Evolutionary conservation across 37 sponge, comb jelly and placozoan genomes (phyloP), one percentile per base, ranked within the genome.

Genomic region (Cliona cf. orientalis): DNA sequence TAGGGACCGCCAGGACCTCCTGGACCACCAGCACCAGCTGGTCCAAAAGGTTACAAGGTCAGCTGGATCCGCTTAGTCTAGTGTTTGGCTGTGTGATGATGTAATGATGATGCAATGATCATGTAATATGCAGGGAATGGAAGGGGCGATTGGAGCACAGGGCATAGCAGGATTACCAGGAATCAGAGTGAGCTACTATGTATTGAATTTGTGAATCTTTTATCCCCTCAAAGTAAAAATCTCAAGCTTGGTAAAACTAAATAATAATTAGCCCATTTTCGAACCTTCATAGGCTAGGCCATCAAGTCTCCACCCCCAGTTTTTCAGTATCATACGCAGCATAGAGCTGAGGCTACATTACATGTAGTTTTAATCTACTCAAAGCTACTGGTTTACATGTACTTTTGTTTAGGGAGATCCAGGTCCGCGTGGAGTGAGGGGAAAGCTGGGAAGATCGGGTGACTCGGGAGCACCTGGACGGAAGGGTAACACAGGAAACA

Each of bases 41-140:
- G 90, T 56, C 31, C 25, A 46, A 83, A 79, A 40, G 90, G 90
- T 63, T 61, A 60, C 43, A 65, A 63, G 42, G 90, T 89, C 42
- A 35, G 75, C 32, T 14, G 14, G 9, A 14, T 49, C 53, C 9
- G 14, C 53, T 19, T 14, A 19, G 53, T 49, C 9, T 49, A 49
- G 9, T 49, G 14, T 49, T 49, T 19, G 53, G 9, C 53, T 49
- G 53, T 14, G 14, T 49, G 14, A 19, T 19, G 9, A 19, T 5
- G 39, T 3, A 67, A 67, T 35, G 66, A 11, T 66, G 31, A 37
- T 36, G 32, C 7, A 5, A 3, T 66, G 25, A 7, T 26, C 23
- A 26, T 62, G 29, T 25, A 42, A 35, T 43, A 49, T 66, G 58
- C 58, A 75, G 69, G 84, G 84, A 25, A 0, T n/a, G 25, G 35